These are phyloP conservation scores for Tinea trinotella DNA, from an alignment of 2,888 invertebrate species.

Conservation along the genomic window DNA sequence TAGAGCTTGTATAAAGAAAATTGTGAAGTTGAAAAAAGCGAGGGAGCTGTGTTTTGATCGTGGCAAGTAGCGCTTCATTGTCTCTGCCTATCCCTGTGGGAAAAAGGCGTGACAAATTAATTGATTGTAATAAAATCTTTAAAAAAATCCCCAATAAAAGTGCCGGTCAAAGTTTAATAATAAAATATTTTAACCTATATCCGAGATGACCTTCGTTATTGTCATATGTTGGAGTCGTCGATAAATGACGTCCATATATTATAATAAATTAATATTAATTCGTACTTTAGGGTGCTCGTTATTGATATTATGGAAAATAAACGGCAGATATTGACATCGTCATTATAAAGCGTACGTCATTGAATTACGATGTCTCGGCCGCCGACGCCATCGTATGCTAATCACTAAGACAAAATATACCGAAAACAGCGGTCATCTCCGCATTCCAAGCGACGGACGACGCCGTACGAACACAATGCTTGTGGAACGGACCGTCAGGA, in stretches of 20 bases:
- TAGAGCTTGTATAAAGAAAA: too few species aligned
- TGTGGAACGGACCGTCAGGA: background rate
- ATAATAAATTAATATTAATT: slow-evolving; percentile 4
- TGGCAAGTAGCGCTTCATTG: too few species aligned
- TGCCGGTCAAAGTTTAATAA: background rate
- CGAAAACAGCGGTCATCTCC: slow-evolving; percentile 58
- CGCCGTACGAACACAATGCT: slow-evolving; percentile 31
- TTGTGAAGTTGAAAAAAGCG: too few species aligned
- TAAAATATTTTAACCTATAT: background rate
- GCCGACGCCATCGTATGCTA: slow-evolving; percentile 47
- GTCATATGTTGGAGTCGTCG: too few species aligned
- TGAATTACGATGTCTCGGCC: slow-evolving; percentile 26
- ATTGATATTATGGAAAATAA: background rate
- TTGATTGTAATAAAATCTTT: too few species aligned
- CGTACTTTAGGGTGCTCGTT: background rate
- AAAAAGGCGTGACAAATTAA: too few species aligned
- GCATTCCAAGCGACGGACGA: slow-evolving; percentile 49
- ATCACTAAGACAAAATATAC: slow-evolving; percentile 42
- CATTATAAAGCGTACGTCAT: slow-evolving; percentile 10
- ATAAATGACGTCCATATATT: slow-evolving; percentile 3
- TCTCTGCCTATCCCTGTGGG: too few species aligned
- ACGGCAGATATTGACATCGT: background rate
- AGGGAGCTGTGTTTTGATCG: too few species aligned
- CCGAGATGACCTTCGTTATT: background rate
- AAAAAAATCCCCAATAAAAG: background rate